These are phyloP conservation scores for Byasa hedistus DNA, from an alignment of 2,888 invertebrate genomes.

Conservation along the genomic window DNA sequence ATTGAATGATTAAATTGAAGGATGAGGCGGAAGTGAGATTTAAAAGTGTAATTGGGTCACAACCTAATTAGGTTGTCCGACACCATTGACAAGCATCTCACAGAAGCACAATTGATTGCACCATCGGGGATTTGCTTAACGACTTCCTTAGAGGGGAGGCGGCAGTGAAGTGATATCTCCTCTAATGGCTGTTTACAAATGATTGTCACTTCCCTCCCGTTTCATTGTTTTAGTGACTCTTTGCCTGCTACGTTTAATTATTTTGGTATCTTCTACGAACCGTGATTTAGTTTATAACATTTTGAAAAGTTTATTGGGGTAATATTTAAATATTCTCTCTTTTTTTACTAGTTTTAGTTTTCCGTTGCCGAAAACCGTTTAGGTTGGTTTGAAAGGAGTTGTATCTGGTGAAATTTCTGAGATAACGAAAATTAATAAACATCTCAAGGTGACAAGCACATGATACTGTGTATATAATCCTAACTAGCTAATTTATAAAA, in stretches of 20 bases:
- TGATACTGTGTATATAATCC: no score
- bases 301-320: neutral
- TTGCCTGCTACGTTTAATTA: slow-evolving; percentile 13
- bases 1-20: slow-evolving; percentile 44
- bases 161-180: slow-evolving; percentile 34
- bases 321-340: no score
- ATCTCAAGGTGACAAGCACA: no score
- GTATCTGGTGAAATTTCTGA: no score
- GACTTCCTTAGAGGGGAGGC: slow-evolving; percentile 43
- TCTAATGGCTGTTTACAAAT: slow-evolving; percentile 28
- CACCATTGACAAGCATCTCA: slow-evolving; percentile 61
- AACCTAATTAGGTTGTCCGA: slow-evolving; percentile 68
- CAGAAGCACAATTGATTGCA: slow-evolving; percentile 58
- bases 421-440: no score
- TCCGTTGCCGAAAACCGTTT: no score
- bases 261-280: neutral
- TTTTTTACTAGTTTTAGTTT: no score
- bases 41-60: slow-evolving; percentile 74
- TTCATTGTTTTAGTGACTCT: slow-evolving; percentile 10
- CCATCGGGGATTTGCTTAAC: slow-evolving; percentile 63
- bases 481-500: no score
- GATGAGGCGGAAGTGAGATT: slow-evolving; percentile 50
- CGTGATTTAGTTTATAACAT: slow-evolving; percentile 1
- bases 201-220: slow-evolving; percentile 24
- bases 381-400: no score